These are phyloP conservation scores for Ameiurus melas DNA, from an alignment of 2,113 vertebrate genomes.

Conservation along the genomic window DNA sequence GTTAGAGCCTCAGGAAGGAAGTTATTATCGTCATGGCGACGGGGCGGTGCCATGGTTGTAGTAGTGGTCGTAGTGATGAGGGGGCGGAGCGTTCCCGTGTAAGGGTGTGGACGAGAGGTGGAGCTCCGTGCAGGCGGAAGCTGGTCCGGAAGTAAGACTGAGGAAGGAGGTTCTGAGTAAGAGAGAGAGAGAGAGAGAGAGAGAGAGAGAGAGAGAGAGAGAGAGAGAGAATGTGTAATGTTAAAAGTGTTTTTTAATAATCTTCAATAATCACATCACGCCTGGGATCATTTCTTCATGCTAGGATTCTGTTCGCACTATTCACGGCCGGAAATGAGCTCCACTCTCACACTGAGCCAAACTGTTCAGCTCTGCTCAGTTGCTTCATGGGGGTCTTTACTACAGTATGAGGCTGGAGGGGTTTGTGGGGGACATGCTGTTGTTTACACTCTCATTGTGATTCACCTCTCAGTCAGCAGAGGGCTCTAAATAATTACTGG, in stretches of 20 bases:
- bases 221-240: neutral
- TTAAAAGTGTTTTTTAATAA: neutral
- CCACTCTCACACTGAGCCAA: neutral
- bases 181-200: constrained; percentile 37
- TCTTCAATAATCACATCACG: neutral
- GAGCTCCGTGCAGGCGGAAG: constrained; percentile 44
- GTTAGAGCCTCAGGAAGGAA: constrained; percentile 63
- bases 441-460: neutral
- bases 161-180: constrained; percentile 48
- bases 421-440: too few species aligned
- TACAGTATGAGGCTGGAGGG: neutral
- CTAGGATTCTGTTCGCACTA: neutral
- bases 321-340: neutral
- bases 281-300: neutral
- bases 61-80: constrained; percentile 83
- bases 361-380: neutral
- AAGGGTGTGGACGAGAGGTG: constrained; percentile 50
- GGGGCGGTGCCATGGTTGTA: constrained; percentile 57
- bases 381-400: neutral
- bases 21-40: constrained; percentile 46
- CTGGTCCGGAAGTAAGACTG: constrained; percentile 51
- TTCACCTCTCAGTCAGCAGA: neutral
- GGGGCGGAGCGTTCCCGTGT: constrained; percentile 57
- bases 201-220: constrained; percentile 51
- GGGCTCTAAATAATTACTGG: neutral